Conservation (phyloP, 1,140 invertebrate species). For the Drosophila watanabei region DNA sequence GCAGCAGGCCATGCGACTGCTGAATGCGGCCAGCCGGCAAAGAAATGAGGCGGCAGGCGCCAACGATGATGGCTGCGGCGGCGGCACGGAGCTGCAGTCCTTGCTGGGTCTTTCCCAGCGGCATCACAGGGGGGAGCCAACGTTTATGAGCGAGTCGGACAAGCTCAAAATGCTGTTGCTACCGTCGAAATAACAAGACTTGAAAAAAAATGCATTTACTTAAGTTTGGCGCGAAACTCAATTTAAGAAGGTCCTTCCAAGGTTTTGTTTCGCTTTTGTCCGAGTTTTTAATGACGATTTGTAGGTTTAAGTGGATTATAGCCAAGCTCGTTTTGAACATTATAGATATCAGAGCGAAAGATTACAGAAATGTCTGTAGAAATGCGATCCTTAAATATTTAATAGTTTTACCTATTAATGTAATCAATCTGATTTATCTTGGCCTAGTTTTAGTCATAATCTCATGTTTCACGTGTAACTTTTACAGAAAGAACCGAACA, state of each 20-base stretch:
- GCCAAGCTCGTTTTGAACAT: background rate
- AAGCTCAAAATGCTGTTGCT: slow-evolving; percentile 85
- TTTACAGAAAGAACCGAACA: background rate
- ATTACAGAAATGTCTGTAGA: background rate
- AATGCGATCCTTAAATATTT: background rate
- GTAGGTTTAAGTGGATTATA: background rate
- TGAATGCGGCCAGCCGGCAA: slow-evolving; percentile 74
- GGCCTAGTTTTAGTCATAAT: background rate
- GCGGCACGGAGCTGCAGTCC: slow-evolving; percentile 70
- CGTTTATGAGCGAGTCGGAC: slow-evolving; percentile 85
- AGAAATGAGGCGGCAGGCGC: slow-evolving; percentile 49
- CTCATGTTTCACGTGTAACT: background rate
- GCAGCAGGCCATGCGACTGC: slow-evolving; percentile 70
- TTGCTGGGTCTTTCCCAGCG: slow-evolving; percentile 58
- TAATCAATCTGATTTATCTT: background rate
- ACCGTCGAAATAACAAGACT: slow-evolving; percentile 78
- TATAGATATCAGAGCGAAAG: background rate
- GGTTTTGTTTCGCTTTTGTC: slow-evolving; percentile 3
- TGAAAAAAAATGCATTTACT: slow-evolving; percentile 65
- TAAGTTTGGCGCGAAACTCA: slow-evolving; percentile 51
- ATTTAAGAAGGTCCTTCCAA: background rate
- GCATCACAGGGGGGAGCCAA: slow-evolving; percentile 64
- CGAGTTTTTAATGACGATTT: background rate
- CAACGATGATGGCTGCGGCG: slow-evolving; percentile 55
- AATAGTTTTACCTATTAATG: background rate